These are phyloP conservation scores for Polylopha cassiicola DNA, from an alignment of 2,888 invertebrate species.

Conservation along the genomic window DNA sequence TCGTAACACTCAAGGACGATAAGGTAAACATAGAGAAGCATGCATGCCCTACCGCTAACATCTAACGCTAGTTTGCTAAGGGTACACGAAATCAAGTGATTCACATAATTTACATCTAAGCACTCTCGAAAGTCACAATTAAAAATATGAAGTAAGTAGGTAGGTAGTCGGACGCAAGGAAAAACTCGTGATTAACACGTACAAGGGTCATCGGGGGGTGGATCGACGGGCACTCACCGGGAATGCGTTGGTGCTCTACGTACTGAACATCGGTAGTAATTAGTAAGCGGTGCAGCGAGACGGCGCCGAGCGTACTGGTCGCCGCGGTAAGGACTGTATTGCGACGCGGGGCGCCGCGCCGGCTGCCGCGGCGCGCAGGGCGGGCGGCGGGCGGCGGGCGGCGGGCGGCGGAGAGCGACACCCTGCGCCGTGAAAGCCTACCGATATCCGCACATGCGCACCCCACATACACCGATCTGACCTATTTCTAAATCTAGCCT, in stretches of 20 bases:
- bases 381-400: constrained; percentile 33
- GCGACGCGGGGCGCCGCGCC: constrained; percentile 10
- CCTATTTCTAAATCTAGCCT: constrained; percentile 44
- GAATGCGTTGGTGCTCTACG: constrained; percentile 40
- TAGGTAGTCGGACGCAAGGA: constrained; percentile 34
- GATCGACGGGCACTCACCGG: constrained; percentile 51
- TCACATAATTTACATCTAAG: constrained; percentile 53
- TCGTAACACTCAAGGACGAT: constrained; percentile 55
- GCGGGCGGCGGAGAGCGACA: constrained; percentile 31
- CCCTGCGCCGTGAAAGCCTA: constrained; percentile 16
- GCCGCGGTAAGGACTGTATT: constrained; percentile 14
- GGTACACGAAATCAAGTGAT: constrained; percentile 43
- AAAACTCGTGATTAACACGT: constrained; percentile 34
- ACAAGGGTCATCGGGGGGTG: constrained; percentile 23
- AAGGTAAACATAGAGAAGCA: constrained; percentile 61
- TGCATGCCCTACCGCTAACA: constrained; percentile 69
- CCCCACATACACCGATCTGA: constrained; percentile 33
- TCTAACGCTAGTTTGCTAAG: constrained; percentile 51
- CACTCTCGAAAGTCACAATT: constrained; percentile 49
- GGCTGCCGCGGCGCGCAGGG: constrained; percentile 31
- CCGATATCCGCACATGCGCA: constrained; percentile 43
- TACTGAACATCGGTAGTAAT: constrained; percentile 35
- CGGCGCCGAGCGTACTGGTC: constrained; percentile 26
- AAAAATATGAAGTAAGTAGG: constrained; percentile 35
- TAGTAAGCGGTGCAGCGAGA: constrained; percentile 18